Percentiles rank a stretch among this genome's conserved stretches.
Evolutionary conservation across 2,888 invertebrate species (phyloP).

Genomic region (Aporophyla lueneburgensis): DNA sequence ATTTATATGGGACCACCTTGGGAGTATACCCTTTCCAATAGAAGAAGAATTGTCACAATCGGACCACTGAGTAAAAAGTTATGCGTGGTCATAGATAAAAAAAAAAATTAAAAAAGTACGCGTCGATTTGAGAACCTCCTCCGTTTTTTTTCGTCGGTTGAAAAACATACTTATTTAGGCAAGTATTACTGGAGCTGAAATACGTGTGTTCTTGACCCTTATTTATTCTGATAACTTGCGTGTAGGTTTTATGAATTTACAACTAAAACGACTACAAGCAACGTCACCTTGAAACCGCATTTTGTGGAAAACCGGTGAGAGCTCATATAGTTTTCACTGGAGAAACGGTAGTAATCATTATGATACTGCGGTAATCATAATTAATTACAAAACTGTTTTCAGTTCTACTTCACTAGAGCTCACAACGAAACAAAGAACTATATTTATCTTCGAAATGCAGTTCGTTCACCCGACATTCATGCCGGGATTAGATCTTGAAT

Average conservation of each 20-base stretch:
- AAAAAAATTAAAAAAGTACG: too few species aligned
- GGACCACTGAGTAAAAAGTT: too few species aligned
- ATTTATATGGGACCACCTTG: too few species aligned
- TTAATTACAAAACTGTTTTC: constrained; percentile 53
- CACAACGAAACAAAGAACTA: constrained; percentile 62
- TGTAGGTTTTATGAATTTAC: constrained; percentile 26
- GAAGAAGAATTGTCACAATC: too few species aligned
- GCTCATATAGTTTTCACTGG: constrained; percentile 35
- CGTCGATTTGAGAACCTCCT: too few species aligned
- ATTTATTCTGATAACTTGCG: constrained; percentile 5
- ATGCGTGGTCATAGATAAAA: too few species aligned
- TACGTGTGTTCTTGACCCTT: constrained; percentile 14
- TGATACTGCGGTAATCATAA: constrained; percentile 37
- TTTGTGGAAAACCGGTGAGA: constrained; percentile 34
- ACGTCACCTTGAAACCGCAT: constrained; percentile 42
- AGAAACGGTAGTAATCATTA: constrained; percentile 36
- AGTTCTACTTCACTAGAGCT: constrained; percentile 40
- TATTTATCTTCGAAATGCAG: constrained; percentile 60
- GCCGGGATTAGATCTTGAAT: constrained; percentile 28
- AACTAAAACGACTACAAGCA: constrained; percentile 21
- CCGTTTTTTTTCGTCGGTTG: too few species aligned
- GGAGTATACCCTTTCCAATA: too few species aligned
- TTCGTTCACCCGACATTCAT: constrained; percentile 58
- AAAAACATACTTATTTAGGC: too few species aligned
- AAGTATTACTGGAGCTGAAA: neutral